These are phyloP conservation scores for Plectrocnemia conspersa DNA, from an alignment of 1,140 invertebrate species.

Conservation along the genomic window DNA sequence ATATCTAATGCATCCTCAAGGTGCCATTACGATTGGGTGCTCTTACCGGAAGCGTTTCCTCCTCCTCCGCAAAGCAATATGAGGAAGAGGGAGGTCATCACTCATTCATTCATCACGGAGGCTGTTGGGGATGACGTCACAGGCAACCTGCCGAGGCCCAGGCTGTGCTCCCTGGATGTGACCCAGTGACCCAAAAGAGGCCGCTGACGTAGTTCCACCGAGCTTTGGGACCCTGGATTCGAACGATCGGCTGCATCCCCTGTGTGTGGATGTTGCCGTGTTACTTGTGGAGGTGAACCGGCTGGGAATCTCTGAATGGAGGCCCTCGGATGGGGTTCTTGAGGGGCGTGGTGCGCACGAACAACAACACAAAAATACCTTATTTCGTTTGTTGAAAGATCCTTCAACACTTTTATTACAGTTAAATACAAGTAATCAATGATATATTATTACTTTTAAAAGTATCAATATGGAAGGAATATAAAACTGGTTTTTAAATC, in stretches of 20 bases:
- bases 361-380: no score
- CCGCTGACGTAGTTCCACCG: conserved; percentile 18
- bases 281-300: conserved; percentile 3
- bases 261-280: not conserved
- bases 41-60: no score
- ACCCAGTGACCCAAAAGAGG: conserved; percentile 32
- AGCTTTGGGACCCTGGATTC: conserved; percentile 6
- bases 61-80: not conserved
- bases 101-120: conserved; percentile 30
- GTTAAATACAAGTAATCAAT: no score
- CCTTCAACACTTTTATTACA: no score
- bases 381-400: no score
- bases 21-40: no score
- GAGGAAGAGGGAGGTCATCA: conserved; percentile 6
- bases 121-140: conserved; percentile 24
- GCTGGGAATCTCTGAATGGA: conserved; percentile 28
- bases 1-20: no score
- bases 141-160: conserved; percentile 13
- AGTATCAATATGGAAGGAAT: no score
- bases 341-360: not conserved
- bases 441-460: no score
- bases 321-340: conserved; percentile 2
- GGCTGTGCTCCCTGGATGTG: conserved; percentile 33
- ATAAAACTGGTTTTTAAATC: no score
- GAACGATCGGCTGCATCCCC: not conserved